A percentile compares a stretch with the other conserved stretches of the same genome.
These are phyloP conservation scores for Lerista edwardsae DNA, from an alignment of 2,797 vertebrate genomes.

Conservation along the genomic window DNA sequence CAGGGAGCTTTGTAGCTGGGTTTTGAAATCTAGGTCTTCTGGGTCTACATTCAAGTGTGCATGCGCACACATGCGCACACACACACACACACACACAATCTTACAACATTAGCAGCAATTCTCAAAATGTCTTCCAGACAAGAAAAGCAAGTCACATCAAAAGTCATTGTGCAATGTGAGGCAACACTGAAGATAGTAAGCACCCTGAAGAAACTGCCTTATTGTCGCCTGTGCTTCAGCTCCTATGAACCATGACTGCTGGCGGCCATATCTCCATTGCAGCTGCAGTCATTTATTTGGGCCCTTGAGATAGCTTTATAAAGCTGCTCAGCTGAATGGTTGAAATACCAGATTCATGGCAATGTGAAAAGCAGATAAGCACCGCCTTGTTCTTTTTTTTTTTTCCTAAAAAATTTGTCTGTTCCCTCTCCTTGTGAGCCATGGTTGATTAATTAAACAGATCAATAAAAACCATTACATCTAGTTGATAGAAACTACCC, in stretches of 20 bases:
- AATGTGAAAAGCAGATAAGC: no score
- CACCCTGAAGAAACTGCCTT: background rate
- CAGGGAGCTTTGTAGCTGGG: background rate
- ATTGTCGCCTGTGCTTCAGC: background rate
- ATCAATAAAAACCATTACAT: background rate
- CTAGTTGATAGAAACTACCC: conserved; percentile 3
- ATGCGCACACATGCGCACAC: no score
- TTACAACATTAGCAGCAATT: background rate
- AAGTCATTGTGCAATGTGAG: conserved; percentile 4
- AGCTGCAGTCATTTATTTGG: background rate
- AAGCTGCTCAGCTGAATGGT: conserved; percentile 2
- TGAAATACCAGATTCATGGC: background rate
- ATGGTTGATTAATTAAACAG: background rate
- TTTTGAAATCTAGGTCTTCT: background rate
- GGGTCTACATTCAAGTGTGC: background rate
- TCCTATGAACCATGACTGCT: background rate
- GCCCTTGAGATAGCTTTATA: background rate
- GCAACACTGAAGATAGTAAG: background rate
- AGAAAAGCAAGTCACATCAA: background rate
- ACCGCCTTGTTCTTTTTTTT: background rate
- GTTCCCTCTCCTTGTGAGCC: no score
- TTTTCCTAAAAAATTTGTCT: background rate
- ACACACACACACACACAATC: no score
- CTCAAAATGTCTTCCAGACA: background rate
- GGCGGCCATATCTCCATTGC: background rate